Conservation (phyloP, 2,888 invertebrate species). For the Epirrita christyi region DNA sequence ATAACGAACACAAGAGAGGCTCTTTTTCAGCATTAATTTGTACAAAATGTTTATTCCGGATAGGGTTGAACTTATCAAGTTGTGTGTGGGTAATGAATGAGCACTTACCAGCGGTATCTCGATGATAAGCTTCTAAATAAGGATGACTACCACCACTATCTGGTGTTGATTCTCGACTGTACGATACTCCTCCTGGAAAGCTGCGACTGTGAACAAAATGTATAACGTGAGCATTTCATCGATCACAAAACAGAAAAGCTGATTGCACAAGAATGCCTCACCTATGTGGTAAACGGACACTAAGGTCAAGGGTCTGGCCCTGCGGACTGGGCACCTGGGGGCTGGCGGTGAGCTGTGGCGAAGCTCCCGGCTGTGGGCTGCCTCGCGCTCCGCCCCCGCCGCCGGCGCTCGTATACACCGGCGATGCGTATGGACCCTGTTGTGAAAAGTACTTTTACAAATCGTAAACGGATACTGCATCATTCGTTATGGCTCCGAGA, state of each 20-base stretch:
- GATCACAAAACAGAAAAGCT: constrained; percentile 1
- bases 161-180: constrained; percentile 95
- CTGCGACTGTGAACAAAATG: constrained; percentile 75
- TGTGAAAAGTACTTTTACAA: constrained; percentile 65
- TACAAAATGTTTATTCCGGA: neutral
- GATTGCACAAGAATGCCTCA: constrained; percentile 66
- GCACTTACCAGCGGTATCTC: constrained; percentile 90
- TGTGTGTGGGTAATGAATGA: neutral
- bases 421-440: constrained; percentile 91
- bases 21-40: constrained; percentile 17
- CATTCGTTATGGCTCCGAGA: constrained; percentile 22
- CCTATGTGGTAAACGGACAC: constrained; percentile 95
- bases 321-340: constrained; percentile 96
- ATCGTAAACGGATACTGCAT: constrained; percentile 26
- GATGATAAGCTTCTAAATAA: constrained; percentile 92
- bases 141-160: constrained; percentile 94
- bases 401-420: constrained; percentile 91
- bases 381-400: constrained; percentile 89
- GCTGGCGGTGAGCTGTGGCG: constrained; percentile 92
- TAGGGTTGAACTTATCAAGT: neutral
- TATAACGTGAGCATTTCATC: constrained; percentile 37
- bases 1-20: constrained; percentile 24
- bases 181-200: constrained; percentile 88
- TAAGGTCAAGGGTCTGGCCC: constrained; percentile 95
- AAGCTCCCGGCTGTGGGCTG: constrained; percentile 94